Conservation (phyloP, 1,140 invertebrate genomes). For the Nasonia vitripennis region DNA sequence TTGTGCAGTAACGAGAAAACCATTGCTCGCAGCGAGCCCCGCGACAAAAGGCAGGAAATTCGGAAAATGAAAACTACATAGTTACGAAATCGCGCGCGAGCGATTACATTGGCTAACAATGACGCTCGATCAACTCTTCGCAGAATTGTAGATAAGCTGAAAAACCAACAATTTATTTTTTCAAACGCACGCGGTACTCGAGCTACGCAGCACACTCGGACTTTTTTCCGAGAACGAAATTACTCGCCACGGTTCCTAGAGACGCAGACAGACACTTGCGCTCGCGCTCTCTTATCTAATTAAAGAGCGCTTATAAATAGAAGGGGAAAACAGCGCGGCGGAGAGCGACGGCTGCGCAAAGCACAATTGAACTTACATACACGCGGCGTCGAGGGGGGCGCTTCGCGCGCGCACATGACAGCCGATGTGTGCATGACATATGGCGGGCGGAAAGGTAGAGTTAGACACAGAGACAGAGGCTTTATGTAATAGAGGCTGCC, state of each 20-base stretch:
- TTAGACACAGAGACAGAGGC: background rate
- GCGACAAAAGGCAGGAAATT: no score
- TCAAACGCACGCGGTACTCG: no score
- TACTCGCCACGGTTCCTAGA: no score
- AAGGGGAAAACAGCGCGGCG: background rate
- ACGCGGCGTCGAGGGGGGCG: conserved; percentile 45
- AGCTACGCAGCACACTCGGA: no score
- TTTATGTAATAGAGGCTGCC: conserved; percentile 21
- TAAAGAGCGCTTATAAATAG: conserved; percentile 15
- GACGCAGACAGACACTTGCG: background rate
- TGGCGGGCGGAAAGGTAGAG: background rate
- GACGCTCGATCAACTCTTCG: no score
- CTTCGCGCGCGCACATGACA: conserved; percentile 53
- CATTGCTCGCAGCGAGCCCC: no score
- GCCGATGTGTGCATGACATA: conserved; percentile 18
- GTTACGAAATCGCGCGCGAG: no score
- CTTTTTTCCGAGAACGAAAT: background rate
- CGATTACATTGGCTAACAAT: no score
- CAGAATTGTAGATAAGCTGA: no score
- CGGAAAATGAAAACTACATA: no score
- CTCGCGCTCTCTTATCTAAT: background rate
- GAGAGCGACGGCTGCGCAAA: background rate
- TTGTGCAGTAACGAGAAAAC: no score
- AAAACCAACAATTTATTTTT: no score
- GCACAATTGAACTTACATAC: background rate